A percentile compares a stretch with the other conserved stretches of the same genome.
phyloP scores from a whole-genome alignment of 2,797 vertebrate species.

The Podarcis siculus region DNA sequence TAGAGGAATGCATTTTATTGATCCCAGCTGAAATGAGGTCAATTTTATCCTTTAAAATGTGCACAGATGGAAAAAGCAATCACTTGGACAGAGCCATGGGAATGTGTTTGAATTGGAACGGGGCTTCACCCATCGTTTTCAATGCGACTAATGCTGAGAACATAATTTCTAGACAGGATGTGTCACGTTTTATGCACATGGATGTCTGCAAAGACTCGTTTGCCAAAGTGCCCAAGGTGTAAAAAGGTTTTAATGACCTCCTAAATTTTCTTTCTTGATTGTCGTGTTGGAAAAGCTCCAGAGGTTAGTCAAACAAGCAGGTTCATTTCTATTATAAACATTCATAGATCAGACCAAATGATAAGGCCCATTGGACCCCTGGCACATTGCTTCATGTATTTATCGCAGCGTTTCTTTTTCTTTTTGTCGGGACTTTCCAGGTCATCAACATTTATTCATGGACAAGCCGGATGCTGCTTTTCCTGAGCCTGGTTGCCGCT shows the following conservation, averaged over 20 bases:
- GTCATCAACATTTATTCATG: slow-evolving; percentile 62
- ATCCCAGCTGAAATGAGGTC: neutral
- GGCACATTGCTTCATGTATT: neutral
- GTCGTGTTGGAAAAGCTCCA: slow-evolving; percentile 26
- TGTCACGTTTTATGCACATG: slow-evolving; percentile 12
- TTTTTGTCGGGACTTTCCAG: slow-evolving; percentile 44
- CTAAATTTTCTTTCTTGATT: slow-evolving; percentile 57
- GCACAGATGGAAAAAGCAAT: neutral
- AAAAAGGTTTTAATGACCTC: slow-evolving; percentile 64
- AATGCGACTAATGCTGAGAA: slow-evolving; percentile 38
- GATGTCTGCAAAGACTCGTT: slow-evolving; percentile 12
- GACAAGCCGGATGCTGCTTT: slow-evolving; percentile 43
- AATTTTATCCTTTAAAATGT: neutral
- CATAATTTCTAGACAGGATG: slow-evolving; percentile 63
- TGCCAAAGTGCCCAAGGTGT: slow-evolving; percentile 35
- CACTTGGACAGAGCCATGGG: slow-evolving; percentile 36
- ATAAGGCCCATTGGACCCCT: slow-evolving; percentile 46
- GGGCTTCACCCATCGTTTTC: slow-evolving; percentile 52
- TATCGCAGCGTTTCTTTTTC: slow-evolving; percentile 33
- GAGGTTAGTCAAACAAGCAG: slow-evolving; percentile 57
- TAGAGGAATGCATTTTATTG: neutral
- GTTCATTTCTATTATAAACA: slow-evolving; percentile 62
- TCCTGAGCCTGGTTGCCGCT: slow-evolving; percentile 59
- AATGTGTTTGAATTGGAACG: slow-evolving; percentile 56
- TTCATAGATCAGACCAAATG: slow-evolving; percentile 60